These are phyloP conservation scores for Peromyscus nudipes DNA, from an alignment of 2,797 vertebrate species.

Conservation along the genomic window DNA sequence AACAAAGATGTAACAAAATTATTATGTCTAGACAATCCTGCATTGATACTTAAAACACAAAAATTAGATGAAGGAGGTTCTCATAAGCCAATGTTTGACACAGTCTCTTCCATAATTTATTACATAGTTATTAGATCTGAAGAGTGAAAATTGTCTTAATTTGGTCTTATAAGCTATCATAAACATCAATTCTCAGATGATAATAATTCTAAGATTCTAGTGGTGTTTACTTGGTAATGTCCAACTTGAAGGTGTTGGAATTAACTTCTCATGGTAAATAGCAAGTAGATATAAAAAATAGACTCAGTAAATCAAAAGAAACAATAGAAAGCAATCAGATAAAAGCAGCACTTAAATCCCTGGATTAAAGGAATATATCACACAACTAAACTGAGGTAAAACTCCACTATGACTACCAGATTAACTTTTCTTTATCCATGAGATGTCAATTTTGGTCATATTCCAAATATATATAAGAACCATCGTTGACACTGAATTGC, in stretches of 20 bases:
- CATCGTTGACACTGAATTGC: background rate
- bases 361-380: background rate
- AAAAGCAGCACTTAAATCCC: background rate
- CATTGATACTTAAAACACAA: background rate
- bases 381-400: background rate
- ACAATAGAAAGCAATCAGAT: background rate
- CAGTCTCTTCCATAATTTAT: background rate
- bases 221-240: background rate
- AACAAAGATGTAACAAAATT: background rate
- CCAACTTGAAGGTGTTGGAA: background rate
- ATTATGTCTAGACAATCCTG: background rate
- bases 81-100: background rate
- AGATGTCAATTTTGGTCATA: background rate
- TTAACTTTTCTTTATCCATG: background rate
- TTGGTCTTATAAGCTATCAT: background rate
- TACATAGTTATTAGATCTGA: background rate
- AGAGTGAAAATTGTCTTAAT: background rate
- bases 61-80: conserved; percentile 5
- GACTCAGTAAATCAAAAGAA: background rate
- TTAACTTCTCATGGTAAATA: conserved; percentile 31
- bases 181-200: background rate
- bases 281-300: background rate
- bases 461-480: background rate
- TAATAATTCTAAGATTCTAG: background rate
- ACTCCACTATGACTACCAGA: background rate